Evolutionary conservation across 2,888 invertebrate species (phyloP).

Genomic region (Chymomyza amoena): DNA sequence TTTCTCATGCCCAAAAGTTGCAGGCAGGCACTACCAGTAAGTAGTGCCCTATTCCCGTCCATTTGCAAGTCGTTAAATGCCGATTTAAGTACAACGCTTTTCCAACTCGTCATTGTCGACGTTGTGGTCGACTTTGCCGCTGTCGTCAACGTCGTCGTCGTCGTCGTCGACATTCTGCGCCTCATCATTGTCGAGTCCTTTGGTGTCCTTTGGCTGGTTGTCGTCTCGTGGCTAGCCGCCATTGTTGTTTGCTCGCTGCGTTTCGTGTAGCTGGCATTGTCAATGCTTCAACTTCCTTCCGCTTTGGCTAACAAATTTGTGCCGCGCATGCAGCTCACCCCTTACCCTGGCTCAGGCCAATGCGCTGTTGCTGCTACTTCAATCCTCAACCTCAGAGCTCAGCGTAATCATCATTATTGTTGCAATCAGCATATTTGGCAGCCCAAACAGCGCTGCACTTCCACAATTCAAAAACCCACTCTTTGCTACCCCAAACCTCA

Average conservation of each 20-base stretch:
- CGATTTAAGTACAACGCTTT: slow-evolving; percentile 41
- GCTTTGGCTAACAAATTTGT: slow-evolving; percentile 70
- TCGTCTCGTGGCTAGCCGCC: background rate
- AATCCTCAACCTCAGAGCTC: slow-evolving; percentile 48
- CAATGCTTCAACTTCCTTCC: slow-evolving; percentile 69
- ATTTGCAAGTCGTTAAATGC: slow-evolving; percentile 70
- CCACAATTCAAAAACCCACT: background rate
- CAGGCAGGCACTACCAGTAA: background rate
- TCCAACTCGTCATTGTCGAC: slow-evolving; percentile 44
- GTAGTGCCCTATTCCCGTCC: slow-evolving; percentile 21
- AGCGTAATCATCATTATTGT: slow-evolving; percentile 72
- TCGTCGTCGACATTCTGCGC: background rate
- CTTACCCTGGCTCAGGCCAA: background rate
- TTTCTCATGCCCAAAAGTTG: no score
- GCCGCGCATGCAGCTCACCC: slow-evolving; percentile 57
- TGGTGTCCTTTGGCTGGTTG: background rate
- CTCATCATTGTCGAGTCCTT: background rate
- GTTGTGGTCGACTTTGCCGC: background rate
- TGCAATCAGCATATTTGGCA: slow-evolving; percentile 68
- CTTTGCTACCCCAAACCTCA: no score
- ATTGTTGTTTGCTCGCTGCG: slow-evolving; percentile 11
- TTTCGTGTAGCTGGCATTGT: slow-evolving; percentile 70
- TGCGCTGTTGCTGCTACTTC: no score
- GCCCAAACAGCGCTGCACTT: slow-evolving; percentile 29
- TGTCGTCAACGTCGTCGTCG: background rate